Evolutionary conservation across 2,113 vertebrate species (phyloP).

Genomic region (Candoia aspera): DNA sequence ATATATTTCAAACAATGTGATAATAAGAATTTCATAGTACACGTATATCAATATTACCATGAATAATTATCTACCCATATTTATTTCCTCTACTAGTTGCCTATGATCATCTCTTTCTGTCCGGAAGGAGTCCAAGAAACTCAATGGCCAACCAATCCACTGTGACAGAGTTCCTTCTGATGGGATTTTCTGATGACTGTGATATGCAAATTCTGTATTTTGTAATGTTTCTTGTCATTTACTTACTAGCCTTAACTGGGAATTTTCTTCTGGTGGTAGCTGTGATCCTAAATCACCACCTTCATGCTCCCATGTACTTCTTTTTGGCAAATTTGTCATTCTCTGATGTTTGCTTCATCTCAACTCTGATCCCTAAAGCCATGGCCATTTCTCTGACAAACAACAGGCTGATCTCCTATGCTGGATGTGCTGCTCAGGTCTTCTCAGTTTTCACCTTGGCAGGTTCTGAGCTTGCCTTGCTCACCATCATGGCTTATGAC

Average conservation of each 20-base stretch:
- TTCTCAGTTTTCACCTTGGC: not conserved
- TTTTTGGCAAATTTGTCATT: conserved; percentile 1
- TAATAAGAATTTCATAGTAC: no score
- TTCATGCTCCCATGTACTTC: not conserved
- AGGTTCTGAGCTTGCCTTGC: not conserved
- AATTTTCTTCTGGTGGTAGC: not conserved
- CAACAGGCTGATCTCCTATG: not conserved
- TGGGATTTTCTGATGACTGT: not conserved
- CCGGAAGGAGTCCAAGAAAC: no score
- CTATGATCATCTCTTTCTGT: not conserved
- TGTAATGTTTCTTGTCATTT: not conserved
- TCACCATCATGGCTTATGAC: conserved; percentile 11
- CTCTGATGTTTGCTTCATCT: not conserved
- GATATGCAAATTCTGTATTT: not conserved
- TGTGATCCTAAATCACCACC: not conserved
- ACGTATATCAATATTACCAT: no score
- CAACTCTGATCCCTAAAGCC: not conserved
- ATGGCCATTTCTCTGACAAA: not conserved
- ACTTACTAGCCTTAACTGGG: not conserved
- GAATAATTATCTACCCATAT: not conserved
- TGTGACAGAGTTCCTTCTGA: not conserved
- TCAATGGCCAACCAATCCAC: no score
- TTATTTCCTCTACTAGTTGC: not conserved
- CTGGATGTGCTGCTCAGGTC: not conserved
- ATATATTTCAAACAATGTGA: no score